Percentiles rank a stretch among this genome's conserved stretches.
These are phyloP conservation scores for Acleris emargana DNA, from an alignment of 2,888 invertebrate species.

Conservation along the genomic window DNA sequence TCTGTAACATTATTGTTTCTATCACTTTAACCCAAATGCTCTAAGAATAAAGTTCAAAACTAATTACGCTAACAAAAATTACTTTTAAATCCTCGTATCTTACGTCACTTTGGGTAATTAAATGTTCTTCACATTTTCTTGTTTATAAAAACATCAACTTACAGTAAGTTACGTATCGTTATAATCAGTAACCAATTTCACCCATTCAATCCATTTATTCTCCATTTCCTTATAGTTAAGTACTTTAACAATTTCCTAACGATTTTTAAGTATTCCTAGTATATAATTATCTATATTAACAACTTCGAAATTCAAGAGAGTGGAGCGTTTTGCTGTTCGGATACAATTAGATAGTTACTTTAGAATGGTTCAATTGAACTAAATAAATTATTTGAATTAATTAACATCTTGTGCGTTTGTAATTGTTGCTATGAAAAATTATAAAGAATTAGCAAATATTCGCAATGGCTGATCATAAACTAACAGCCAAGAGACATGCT, in stretches of 20 bases:
- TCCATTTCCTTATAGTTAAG: conserved; percentile 20
- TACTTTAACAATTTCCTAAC: conserved; percentile 39
- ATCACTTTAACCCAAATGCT: too few species aligned
- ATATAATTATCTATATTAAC: conserved; percentile 33
- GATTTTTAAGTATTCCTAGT: conserved; percentile 33
- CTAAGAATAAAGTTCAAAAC: too few species aligned
- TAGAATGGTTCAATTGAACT: background rate
- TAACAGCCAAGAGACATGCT: too few species aligned
- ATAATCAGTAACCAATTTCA: conserved; percentile 14
- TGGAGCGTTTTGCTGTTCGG: conserved; percentile 19
- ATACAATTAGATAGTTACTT: background rate
- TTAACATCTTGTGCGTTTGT: background rate
- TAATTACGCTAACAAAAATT: too few species aligned
- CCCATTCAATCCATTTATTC: conserved; percentile 3
- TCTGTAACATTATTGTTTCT: too few species aligned
- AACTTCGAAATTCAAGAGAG: conserved; percentile 21
- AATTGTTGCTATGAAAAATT: background rate
- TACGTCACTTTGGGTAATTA: background rate
- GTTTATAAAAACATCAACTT: conserved; percentile 11
- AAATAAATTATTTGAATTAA: background rate
- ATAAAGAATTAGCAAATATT: too few species aligned
- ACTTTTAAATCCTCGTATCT: too few species aligned
- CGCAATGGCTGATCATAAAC: too few species aligned
- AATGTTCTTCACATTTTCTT: background rate
- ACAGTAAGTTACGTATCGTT: conserved; percentile 21